Evolutionary conservation across 2,113 vertebrate genomes (phyloP).

Genomic region (Dasyurus viverrinus): DNA sequence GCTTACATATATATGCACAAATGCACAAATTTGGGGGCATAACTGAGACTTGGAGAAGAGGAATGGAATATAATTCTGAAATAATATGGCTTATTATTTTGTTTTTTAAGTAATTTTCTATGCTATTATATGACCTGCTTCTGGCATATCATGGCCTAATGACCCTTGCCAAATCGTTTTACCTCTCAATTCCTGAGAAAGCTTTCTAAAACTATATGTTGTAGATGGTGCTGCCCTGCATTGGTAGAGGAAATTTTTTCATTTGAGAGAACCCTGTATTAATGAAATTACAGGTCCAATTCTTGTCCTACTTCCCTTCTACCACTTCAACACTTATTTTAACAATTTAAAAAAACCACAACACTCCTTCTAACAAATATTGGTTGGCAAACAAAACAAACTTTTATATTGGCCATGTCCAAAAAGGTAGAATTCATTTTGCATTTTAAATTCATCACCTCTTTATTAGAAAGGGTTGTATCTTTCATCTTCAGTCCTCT

Average conservation of each 20-base stretch:
- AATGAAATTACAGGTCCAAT: background rate
- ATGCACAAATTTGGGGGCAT: background rate
- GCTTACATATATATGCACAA: background rate
- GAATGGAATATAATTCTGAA: background rate
- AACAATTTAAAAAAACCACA: background rate
- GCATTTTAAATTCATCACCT: background rate
- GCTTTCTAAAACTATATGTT: background rate
- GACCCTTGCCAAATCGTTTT: background rate
- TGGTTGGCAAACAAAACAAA: background rate
- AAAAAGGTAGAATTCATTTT: background rate
- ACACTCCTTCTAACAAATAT: background rate
- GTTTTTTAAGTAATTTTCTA: background rate
- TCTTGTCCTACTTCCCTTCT: fast-evolving
- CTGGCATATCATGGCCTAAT: background rate
- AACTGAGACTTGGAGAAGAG: background rate
- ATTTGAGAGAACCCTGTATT: background rate
- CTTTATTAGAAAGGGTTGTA: background rate
- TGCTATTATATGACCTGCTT: background rate
- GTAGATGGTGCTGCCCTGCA: background rate
- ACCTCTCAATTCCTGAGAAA: background rate
- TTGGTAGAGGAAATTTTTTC: background rate
- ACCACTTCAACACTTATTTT: background rate
- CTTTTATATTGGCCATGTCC: background rate
- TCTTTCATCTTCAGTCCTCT: background rate
- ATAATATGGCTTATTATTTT: background rate